Evolutionary conservation across 2,113 vertebrate genomes (phyloP), one percentile per base, ranked within the genome.

Genomic region (Leuciscus idus): DNA sequence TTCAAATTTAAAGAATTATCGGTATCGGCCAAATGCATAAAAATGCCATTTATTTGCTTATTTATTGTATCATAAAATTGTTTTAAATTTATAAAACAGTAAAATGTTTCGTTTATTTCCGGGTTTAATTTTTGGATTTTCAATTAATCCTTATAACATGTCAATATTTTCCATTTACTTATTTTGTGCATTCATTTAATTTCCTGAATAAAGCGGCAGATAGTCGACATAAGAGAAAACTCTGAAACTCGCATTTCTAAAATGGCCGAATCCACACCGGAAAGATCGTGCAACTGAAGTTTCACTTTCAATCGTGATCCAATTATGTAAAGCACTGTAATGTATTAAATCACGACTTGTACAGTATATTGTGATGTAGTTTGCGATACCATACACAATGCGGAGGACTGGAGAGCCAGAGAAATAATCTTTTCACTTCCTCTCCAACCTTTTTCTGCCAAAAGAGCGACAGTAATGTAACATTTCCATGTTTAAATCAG

Each of bases 401-500:
- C 36, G 17, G 2, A 82, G 26, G 59, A 68, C 61, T 13, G 8
- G 11, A 64, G n/a, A 33, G 9, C 21, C 39, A 68, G 55, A 57
- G 6, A 57, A 48, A 70, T 17, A 17, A 26, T 15, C 23, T 61
- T 30, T 73, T 26, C 3, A 21, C 19, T 78, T 2, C 48, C 39
- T 23, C 83, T 26, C 30, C 78, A 62, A 62, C 30, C 55, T 26
- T 61, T 82, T 15, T 82, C 46, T 68, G 26, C 12, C 26, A 46
- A 83, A 72, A 39, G 26, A 83, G 48, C 17, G 19, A 52, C 81
- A 62, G 72, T 57, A 33, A n/a, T 89, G 76, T 50, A 46, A 68
- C 80, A 82, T 50, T 70, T 70, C 46, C 57, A 81, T 79, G 81
- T 90, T 89, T 89, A 90, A 70, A 90, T 90, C 86, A 86, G 73